Evolutionary conservation across 53 echinoderm and acorn worm species (phyloP).

Genomic region (Arbacia lixula): DNA sequence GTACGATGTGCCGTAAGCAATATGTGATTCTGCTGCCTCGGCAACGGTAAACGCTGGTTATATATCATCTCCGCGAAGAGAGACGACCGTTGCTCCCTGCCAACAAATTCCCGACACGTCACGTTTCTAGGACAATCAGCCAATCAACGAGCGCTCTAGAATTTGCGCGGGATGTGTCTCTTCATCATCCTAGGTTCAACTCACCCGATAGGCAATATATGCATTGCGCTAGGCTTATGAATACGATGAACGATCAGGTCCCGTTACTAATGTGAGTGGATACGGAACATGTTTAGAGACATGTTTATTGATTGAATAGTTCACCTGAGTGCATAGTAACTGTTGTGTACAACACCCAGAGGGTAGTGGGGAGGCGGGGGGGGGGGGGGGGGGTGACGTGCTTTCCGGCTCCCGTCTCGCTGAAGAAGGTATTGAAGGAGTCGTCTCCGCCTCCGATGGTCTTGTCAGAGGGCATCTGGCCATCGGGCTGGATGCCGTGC

Average conservation of each 20-base stretch:
- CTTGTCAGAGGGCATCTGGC: conserved; percentile 92
- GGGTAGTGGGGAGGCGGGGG: too few relatives aligned
- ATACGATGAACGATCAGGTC: too few relatives aligned
- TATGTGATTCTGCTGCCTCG: not conserved
- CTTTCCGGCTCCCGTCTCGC: conserved; percentile 78
- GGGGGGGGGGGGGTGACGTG: too few relatives aligned
- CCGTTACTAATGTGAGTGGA: too few relatives aligned
- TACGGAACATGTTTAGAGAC: too few relatives aligned
- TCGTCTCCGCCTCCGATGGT: conserved; percentile 89
- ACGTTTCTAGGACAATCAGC: conserved; percentile 5
- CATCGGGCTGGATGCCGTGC: conserved; percentile 94
- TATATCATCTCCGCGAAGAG: not conserved
- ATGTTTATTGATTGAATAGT: too few relatives aligned
- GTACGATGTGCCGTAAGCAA: conserved; percentile 41
- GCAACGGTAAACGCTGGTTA: not conserved
- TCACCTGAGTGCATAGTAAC: too few relatives aligned
- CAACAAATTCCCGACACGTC: not conserved
- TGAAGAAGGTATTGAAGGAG: conserved; percentile 94
- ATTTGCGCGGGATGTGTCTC: not conserved
- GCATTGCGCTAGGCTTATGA: too few relatives aligned
- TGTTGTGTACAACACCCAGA: too few relatives aligned
- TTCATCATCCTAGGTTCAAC: too few relatives aligned
- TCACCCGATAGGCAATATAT: too few relatives aligned
- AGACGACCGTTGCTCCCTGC: not conserved
- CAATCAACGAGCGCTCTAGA: not conserved